Evolutionary conservation across 2,888 invertebrate genomes (phyloP).

Genomic region (Nysson spinosus): DNA sequence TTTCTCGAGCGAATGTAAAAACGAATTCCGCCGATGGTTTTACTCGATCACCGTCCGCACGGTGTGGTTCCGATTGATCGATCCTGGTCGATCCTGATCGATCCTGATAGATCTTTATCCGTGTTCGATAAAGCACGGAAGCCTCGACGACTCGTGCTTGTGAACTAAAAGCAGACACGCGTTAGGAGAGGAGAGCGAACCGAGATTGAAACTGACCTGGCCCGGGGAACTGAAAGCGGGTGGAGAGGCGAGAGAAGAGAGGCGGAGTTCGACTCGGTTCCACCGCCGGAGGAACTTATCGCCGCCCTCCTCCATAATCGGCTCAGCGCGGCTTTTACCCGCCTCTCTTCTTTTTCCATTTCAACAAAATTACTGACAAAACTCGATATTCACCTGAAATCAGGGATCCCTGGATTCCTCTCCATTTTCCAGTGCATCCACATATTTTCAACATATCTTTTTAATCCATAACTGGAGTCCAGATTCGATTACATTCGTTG

Average conservation of each 20-base stretch:
- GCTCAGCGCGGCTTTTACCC: constrained; percentile 8
- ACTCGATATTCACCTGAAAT: no score
- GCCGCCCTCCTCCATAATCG: constrained; percentile 39
- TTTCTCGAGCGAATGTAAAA: no score
- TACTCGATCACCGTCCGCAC: no score
- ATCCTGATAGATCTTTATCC: no score
- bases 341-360: constrained; percentile 23
- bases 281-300: constrained; percentile 30
- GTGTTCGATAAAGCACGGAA: background rate
- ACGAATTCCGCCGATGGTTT: no score
- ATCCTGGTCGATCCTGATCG: no score
- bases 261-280: constrained; percentile 53
- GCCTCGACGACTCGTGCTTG: background rate
- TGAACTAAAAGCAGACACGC: constrained; percentile 25
- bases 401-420: no score
- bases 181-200: constrained; percentile 60
- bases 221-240: constrained; percentile 18
- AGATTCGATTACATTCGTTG: no score
- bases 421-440: no score
- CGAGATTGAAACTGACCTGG: constrained; percentile 61
- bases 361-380: constrained; percentile 1
- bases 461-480: no score
- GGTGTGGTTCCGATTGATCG: no score
- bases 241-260: constrained; percentile 31
- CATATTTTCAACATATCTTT: no score